Percentiles rank a stretch among this genome's conserved stretches.
These are phyloP conservation scores for Aspidiotus rigidus DNA, from an alignment of 2,888 invertebrate genomes.

Conservation along the genomic window DNA sequence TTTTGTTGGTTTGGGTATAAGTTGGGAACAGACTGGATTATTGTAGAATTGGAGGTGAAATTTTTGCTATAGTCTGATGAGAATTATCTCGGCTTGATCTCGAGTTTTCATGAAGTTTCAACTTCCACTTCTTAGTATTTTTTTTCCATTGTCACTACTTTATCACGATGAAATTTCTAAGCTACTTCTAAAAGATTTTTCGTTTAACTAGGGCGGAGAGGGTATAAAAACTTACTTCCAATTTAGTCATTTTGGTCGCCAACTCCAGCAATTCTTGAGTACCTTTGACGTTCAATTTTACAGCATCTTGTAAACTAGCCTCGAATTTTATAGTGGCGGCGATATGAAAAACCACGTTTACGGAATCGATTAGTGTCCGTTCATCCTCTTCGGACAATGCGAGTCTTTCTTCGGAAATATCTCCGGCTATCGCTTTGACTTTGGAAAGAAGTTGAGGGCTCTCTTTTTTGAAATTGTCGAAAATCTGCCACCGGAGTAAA, in stretches of 20 bases:
- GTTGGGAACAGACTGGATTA: no score
- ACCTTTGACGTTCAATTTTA: conserved; percentile 83
- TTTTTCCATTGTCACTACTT: no score
- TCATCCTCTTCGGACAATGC: conserved; percentile 56
- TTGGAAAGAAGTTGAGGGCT: conserved; percentile 65
- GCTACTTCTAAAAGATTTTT: no score
- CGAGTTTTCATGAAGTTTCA: no score
- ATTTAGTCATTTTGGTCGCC: conserved; percentile 64
- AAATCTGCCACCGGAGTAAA: conserved; percentile 20
- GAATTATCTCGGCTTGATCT: no score
- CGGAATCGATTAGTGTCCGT: conserved; percentile 55
- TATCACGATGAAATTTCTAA: no score
- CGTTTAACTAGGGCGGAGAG: no score
- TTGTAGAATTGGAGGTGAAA: no score
- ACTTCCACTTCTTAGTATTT: no score
- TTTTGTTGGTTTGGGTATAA: no score
- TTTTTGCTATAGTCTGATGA: no score
- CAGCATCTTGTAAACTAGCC: conserved; percentile 75
- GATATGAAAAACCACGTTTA: conserved; percentile 79
- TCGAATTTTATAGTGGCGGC: conserved; percentile 90
- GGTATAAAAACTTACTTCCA: conserved; percentile 48
- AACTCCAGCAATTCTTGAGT: conserved; percentile 70
- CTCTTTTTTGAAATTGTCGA: conserved; percentile 49
- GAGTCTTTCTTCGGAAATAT: conserved; percentile 56
- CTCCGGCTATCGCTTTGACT: conserved; percentile 63